These are phyloP conservation scores for Zeuzera pyrina DNA, from an alignment of 2,888 invertebrate species.

Conservation along the genomic window DNA sequence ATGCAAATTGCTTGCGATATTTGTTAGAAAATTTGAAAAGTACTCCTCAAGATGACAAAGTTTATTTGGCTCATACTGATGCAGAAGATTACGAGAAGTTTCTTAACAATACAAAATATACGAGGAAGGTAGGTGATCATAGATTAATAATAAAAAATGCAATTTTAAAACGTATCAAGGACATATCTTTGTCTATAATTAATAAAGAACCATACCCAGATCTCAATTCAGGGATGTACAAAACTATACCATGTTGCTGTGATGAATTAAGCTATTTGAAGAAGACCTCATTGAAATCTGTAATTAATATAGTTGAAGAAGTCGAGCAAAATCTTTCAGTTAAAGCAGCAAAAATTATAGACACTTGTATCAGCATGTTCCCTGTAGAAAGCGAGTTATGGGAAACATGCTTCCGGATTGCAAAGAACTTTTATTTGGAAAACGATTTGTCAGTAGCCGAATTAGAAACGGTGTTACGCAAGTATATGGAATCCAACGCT, in stretches of 20 bases:
- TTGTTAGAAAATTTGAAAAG: conserved; percentile 41
- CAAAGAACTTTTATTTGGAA: conserved; percentile 53
- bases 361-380: conserved; percentile 52
- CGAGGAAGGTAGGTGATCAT: conserved; percentile 33
- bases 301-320: conserved; percentile 18
- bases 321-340: conserved; percentile 31
- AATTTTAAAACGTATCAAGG: conserved; percentile 56
- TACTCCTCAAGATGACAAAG: conserved; percentile 22
- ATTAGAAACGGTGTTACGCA: conserved; percentile 69
- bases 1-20: conserved; percentile 43
- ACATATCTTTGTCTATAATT: conserved; percentile 47
- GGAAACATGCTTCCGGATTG: conserved; percentile 52
- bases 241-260: conserved; percentile 48
- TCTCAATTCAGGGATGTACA: conserved; percentile 32
- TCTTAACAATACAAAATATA: conserved; percentile 14
- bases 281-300: conserved; percentile 14
- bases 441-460: conserved; percentile 54
- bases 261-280: conserved; percentile 42
- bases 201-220: conserved; percentile 48
- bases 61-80: conserved; percentile 41
- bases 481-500: conserved; percentile 66
- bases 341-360: conserved; percentile 46
- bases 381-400: conserved; percentile 49
- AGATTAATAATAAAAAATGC: conserved; percentile 43
- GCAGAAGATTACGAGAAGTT: conserved; percentile 15